Evolutionary conservation across 1,140 invertebrate species (phyloP), one percentile per base, ranked within the genome.

Genomic region (Papilio machaon): DNA sequence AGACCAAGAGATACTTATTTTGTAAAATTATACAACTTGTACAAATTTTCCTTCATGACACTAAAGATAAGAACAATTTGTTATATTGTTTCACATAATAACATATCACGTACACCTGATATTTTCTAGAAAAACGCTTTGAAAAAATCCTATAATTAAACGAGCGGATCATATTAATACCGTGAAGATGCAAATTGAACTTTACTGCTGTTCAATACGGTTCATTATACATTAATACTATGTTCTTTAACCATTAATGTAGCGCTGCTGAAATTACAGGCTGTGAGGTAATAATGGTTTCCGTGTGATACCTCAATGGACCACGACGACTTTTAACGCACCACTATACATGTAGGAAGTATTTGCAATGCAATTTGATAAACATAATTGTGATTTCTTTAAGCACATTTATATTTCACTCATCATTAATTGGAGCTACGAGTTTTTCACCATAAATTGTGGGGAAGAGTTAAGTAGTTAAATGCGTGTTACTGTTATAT

Each of bases 251-350:
- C 13, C 11, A 30, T 13, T 9, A 19, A 30, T 11, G 30, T 4
- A 64, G 10, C 23, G 11, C 2, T 70, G 30, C 15, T 38, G 64
- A 70, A 70, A 70, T 70, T 70, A 38, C 64, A 70, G 30, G 30
- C 11, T 70, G 64, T 30, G 64, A 70, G 64, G 64, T 5, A 30
- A 70, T 70, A 70, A 70, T 70, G 64, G 30, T 35, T 67, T 38
- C 11, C 5, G 30, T 35, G 30, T 35, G 64, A 70, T 35, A 70
- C 23, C 64, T 38, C 30, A 17, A 70, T 70, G 30, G 64, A 15
- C 30, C 13, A 38, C 13, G 30, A 70, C 30, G 30, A 70, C 64
- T 67, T 67, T 67, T 64, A 64, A 64, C 60, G 23, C 60, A 30
- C 58, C 7, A 0, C 19, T 60, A 19, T 64, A 19, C 58, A 64